Evolutionary conservation across 2,797 vertebrate species (phyloP), one percentile per base, ranked within the genome.

Genomic region (Catostomus latipinnis): DNA sequence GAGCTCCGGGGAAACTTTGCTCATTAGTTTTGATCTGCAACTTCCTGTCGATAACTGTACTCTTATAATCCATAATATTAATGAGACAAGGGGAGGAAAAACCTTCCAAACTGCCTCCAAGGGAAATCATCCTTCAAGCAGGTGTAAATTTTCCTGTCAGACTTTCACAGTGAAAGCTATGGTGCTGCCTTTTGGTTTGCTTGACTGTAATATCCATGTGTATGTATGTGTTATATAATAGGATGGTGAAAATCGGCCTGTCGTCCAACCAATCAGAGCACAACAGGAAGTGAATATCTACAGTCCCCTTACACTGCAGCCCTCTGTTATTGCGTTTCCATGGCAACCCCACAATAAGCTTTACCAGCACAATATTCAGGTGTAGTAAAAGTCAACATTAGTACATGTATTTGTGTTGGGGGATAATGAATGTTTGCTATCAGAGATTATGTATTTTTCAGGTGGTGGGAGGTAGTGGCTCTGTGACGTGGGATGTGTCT

Each of bases 241-340:
- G 83, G 50, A 72, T 43, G 74, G 81, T 71, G 62, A 61, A 78
- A 13, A 5, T 9, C 50, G 62, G 81, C 65, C 72, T 46, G 66
- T 85, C 74, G 84, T 73, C 87, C 63, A 76, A 80, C 83, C 85
- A 74, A 87, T 90, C 84, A 84, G 68, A 80, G 85, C 91, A 18
- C 86, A 89, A 50, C 90, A 91, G 85, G 89, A 94, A 83, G 86
- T 89, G 52, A 89, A 88, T 77, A 88, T 93, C 77, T 90, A 86
- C 78, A 86, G 90, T 60, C 90, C 90, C 48, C 88, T 93, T 70
- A 82, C 63, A 49, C 77, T 91, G 71, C 86, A 85, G 57, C 90
- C 89, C 8, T 60, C 78, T 48, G 74, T 86, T 58, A 60, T 92
- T 79, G 87, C 91, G 72, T 96, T 95, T 91, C 95, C 94, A 67